Base-by-base conservation (phyloP, 2,113 vertebrate species). In the Eulemur rufifrons region DNA sequence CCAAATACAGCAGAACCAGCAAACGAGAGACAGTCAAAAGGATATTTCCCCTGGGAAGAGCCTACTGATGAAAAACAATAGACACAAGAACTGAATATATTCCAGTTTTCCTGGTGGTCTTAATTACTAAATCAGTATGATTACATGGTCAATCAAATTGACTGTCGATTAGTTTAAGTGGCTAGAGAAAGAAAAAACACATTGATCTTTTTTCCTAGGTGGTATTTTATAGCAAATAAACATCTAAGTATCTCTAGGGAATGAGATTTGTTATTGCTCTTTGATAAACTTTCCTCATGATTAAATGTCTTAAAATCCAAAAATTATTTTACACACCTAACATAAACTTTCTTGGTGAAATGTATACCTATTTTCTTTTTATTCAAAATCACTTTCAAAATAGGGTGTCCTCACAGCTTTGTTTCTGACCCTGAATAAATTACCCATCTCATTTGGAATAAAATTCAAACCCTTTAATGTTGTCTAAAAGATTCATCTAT, bases 81-180 rank as follows among this genome's bases (percentile, higher is more conserved):
- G 39, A 37, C 66, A 25, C 23, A 85, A 56, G 27, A 64, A 14
- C 8, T 59, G 45, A 89, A 85, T 25, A 63, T 20, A 54, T 50
- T 73, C 81, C 52, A 85, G 52, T 90, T 85, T 96, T 54, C 87
- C 90, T 64, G 61, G 32, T 90, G 52, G 52, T 92, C 86, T 95
- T 90, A 97, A 88, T 94, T 95, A 94, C 61, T 95, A 52, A 96
- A 81, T 92, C 42, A 59, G 17, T 73, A 77, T 94, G 42, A 87
- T 92, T 87, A 68, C 6, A 76, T 39, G 59, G 66, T 95, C 92
- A 92, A 89, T 96, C 78, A 86, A 91, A 81, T 50, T 93, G 71
- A 87, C 64, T 56, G 25, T 95, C 20, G 2, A 88, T 94, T 90
- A 94, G 21, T 56, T 73, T 86, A 97, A 97, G 85, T 83, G 54